Percentiles rank a stretch among this genome's conserved stretches.
Conservation (phyloP, 2,113 vertebrate genomes). For the Spermophilus dauricus region DNA sequence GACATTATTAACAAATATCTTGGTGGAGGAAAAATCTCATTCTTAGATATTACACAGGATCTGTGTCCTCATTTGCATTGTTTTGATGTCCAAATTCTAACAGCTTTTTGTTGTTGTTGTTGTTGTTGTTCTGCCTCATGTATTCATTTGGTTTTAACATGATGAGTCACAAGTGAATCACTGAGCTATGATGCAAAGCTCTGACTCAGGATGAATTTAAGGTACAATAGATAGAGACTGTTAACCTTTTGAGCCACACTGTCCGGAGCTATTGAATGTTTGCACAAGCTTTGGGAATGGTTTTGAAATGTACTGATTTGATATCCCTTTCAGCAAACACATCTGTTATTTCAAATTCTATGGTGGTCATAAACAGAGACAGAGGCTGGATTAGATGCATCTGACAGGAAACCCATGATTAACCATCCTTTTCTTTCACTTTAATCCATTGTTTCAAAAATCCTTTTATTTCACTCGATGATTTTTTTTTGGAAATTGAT, state of each 20-base stretch:
- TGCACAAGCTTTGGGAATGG: not conserved
- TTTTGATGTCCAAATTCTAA: not conserved
- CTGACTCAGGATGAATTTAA: conserved; percentile 31
- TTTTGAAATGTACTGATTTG: not conserved
- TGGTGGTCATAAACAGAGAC: not conserved
- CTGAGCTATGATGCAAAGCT: conserved; percentile 5
- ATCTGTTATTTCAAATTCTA: conserved; percentile 51
- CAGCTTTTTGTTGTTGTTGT: not conserved
- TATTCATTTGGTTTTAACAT: not conserved
- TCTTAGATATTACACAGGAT: not conserved
- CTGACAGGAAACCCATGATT: not conserved
- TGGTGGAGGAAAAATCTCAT: not conserved
- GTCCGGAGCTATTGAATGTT: not conserved
- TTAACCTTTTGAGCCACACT: not conserved
- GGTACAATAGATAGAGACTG: not conserved
- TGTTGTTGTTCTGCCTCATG: not conserved
- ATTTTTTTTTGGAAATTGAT: not conserved
- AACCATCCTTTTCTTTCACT: not conserved
- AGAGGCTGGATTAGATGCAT: not conserved
- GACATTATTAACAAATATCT: not conserved
- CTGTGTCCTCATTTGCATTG: not conserved
- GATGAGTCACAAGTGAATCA: conserved; percentile 44
- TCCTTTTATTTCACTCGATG: not conserved
- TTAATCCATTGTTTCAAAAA: conserved; percentile 9
- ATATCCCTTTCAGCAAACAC: not conserved